phyloP scores from a whole-genome alignment of 2,797 vertebrate genomes.

The Pseudomugil gertrudae region DNA sequence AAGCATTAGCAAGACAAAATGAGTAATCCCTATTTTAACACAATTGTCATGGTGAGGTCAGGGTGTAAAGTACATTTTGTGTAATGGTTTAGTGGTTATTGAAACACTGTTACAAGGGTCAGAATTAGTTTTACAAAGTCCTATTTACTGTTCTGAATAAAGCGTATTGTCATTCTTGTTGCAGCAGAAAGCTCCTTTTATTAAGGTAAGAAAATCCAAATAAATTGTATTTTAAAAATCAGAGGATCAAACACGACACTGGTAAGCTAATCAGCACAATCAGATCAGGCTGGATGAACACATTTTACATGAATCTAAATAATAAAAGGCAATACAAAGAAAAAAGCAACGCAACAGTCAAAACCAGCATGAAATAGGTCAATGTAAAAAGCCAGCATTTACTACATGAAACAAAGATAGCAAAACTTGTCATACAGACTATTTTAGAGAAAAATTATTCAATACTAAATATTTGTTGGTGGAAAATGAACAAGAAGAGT shows the following conservation, averaged over 20 bases:
- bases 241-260: constrained; percentile 5
- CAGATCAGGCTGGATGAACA: background rate
- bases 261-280: background rate
- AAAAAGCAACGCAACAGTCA: background rate
- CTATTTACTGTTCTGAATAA: background rate
- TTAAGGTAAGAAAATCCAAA: background rate
- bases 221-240: background rate
- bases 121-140: background rate
- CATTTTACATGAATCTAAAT: background rate
- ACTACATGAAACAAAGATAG: background rate
- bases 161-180: background rate
- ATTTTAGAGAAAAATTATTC: background rate
- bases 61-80: background rate
- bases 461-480: background rate
- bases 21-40: background rate
- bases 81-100: background rate
- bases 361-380: background rate
- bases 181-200: background rate
- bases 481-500: background rate
- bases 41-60: background rate
- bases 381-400: background rate
- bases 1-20: constrained; percentile 3
- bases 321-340: background rate
- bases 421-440: too few species aligned
- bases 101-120: background rate